These are phyloP conservation scores for Spisula subtruncata DNA, from an alignment of 2,888 invertebrate genomes.

Conservation along the genomic window DNA sequence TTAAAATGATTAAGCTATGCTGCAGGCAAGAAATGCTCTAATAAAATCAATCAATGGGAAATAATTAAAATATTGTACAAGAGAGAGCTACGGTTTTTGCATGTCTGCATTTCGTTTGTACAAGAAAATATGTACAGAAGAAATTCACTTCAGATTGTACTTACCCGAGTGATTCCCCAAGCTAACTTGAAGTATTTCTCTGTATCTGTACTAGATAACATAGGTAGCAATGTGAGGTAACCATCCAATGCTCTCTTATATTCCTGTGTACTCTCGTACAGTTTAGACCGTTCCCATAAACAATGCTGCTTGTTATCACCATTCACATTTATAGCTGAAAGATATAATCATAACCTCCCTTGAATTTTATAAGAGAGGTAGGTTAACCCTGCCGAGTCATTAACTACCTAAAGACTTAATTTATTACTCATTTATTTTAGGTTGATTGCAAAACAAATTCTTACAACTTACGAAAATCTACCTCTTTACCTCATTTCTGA, in stretches of 20 bases:
- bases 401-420: too few relatives aligned
- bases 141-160: not conserved
- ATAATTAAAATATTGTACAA: too few relatives aligned
- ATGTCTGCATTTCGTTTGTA: too few relatives aligned
- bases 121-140: too few relatives aligned
- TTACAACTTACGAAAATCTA: too few relatives aligned
- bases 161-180: slow-evolving; percentile 85
- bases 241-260: slow-evolving; percentile 90
- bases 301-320: slow-evolving; percentile 91
- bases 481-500: too few relatives aligned
- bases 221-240: slow-evolving; percentile 92
- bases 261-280: slow-evolving; percentile 91
- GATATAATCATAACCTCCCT: not conserved
- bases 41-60: too few relatives aligned
- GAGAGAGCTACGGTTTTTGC: too few relatives aligned
- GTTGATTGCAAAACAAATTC: not conserved
- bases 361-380: not conserved
- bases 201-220: slow-evolving; percentile 80
- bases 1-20: too few relatives aligned
- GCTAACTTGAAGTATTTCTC: slow-evolving; percentile 84
- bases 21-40: too few relatives aligned
- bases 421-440: not conserved
- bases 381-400: not conserved
- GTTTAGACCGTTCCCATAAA: slow-evolving; percentile 92
- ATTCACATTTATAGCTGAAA: slow-evolving; percentile 90